phyloP scores from a whole-genome alignment of 2,888 invertebrate genomes.

The Lordiphosa andalusiaca region DNA sequence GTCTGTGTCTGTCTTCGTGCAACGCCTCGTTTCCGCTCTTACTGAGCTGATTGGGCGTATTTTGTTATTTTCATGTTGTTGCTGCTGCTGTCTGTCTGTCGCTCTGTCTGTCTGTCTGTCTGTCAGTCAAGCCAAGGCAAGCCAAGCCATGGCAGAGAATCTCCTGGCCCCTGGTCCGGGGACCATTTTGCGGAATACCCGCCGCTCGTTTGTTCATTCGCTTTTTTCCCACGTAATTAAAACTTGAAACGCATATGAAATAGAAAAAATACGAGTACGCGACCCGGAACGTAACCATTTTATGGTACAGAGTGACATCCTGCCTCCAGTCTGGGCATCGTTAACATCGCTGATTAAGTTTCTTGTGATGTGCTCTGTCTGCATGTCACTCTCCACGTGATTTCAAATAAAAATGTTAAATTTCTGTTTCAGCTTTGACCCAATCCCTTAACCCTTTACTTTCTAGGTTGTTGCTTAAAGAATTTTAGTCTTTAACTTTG shows the following conservation, averaged over 20 bases:
- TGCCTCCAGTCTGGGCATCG: constrained; percentile 67
- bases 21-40: constrained; percentile 54
- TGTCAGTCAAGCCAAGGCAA: constrained; percentile 51
- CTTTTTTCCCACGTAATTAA: constrained; percentile 76
- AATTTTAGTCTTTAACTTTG: not conserved
- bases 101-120: constrained; percentile 48
- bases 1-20: constrained; percentile 27
- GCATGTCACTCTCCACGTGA: constrained; percentile 73
- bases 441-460: constrained; percentile 10
- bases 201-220: constrained; percentile 34
- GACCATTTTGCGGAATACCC: constrained; percentile 25
- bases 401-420: constrained; percentile 65
- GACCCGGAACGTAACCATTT: constrained; percentile 57
- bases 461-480: constrained; percentile 14
- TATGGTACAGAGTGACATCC: constrained; percentile 45
- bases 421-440: constrained; percentile 22
- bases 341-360: constrained; percentile 78
- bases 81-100: constrained; percentile 38
- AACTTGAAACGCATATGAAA: constrained; percentile 79
- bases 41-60: constrained; percentile 73
- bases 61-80: constrained; percentile 71
- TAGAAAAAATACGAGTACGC: constrained; percentile 67
- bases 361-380: constrained; percentile 65
- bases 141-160: constrained; percentile 38
- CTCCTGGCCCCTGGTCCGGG: constrained; percentile 34